phyloP scores from a whole-genome alignment of 2,888 invertebrate genomes.

The Rhimphoctona megacephalus region DNA sequence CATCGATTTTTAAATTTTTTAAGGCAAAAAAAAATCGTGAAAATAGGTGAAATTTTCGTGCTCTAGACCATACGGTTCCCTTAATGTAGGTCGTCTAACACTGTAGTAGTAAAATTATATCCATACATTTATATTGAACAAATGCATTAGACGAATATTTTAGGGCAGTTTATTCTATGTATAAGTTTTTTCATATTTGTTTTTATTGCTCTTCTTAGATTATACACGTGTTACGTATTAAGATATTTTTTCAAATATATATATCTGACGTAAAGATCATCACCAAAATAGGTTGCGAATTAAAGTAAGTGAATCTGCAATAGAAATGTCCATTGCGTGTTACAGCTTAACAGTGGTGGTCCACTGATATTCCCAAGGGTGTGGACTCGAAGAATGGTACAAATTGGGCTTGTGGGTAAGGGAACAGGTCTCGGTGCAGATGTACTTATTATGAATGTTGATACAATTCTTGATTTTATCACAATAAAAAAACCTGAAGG shows the following conservation, averaged over 20 bases:
- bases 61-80: too few species aligned
- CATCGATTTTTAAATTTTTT: too few species aligned
- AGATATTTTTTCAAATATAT: neutral
- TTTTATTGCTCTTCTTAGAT: too few species aligned
- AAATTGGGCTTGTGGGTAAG: slow-evolving; percentile 86
- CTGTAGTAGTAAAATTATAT: neutral
- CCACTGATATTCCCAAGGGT: slow-evolving; percentile 86
- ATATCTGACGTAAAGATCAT: neutral
- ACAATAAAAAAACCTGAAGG: slow-evolving; percentile 71
- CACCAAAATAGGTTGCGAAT: neutral
- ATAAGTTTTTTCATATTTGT: too few species aligned
- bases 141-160: neutral
- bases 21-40: too few species aligned
- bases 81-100: neutral
- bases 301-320: neutral
- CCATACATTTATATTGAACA: neutral
- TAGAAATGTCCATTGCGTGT: neutral
- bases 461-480: slow-evolving; percentile 88
- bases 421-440: slow-evolving; percentile 86
- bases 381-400: slow-evolving; percentile 71
- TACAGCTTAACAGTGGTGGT: slow-evolving; percentile 85
- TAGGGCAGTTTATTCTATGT: neutral
- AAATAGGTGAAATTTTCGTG: too few species aligned
- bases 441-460: too few species aligned
- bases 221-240: too few species aligned